Percentiles rank a stretch among this genome's conserved stretches.
These are phyloP conservation scores for Triplophysa siluroides DNA, from an alignment of 2,113 vertebrate genomes.

Conservation along the genomic window DNA sequence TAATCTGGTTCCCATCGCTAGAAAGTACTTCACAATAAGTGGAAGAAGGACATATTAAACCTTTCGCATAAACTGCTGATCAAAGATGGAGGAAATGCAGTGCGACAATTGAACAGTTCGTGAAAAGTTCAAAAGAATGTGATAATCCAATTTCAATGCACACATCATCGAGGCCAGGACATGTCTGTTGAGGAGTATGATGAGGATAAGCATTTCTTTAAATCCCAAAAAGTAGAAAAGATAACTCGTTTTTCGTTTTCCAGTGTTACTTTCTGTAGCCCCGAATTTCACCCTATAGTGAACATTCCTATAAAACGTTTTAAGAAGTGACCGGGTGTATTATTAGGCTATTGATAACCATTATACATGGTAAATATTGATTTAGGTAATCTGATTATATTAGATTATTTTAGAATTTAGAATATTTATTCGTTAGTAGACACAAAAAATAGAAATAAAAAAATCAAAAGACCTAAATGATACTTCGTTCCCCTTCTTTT, in stretches of 20 bases:
- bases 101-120: conserved; percentile 65
- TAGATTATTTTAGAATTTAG: too few species aligned
- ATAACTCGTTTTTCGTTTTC: too few species aligned
- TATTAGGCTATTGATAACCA: too few species aligned
- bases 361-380: too few species aligned
- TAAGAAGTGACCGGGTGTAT: too few species aligned
- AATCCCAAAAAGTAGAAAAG: conserved; percentile 9
- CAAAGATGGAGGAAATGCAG: conserved; percentile 70
- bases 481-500: neutral
- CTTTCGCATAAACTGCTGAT: conserved; percentile 62
- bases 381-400: too few species aligned
- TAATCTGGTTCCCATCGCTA: conserved; percentile 66
- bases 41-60: conserved; percentile 42
- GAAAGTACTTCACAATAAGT: conserved; percentile 57
- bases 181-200: conserved; percentile 53
- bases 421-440: too few species aligned
- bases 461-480: too few species aligned
- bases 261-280: too few species aligned
- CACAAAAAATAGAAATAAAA: too few species aligned
- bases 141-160: conserved; percentile 69
- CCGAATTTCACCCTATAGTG: too few species aligned
- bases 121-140: conserved; percentile 64
- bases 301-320: too few species aligned
- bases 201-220: conserved; percentile 28
- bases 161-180: conserved; percentile 59